Conservation (phyloP, 2,888 invertebrate genomes). For the Iphiclides podalirius region DNA sequence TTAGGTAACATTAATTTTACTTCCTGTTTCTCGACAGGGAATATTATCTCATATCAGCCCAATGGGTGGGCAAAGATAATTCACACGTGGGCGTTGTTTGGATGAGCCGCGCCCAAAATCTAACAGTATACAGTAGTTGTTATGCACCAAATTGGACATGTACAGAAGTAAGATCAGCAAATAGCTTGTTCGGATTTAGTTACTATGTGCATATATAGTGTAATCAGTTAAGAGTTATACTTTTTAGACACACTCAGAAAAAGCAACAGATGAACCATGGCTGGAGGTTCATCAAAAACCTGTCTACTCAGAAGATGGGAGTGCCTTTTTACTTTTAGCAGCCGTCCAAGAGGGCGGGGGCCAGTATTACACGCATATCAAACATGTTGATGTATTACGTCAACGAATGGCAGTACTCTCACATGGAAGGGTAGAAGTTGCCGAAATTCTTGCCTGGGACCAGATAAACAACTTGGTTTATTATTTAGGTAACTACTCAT, state of each 20-base stretch:
- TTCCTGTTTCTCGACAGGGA: slow-evolving; percentile 80
- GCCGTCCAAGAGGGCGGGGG: slow-evolving; percentile 91
- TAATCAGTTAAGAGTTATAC: neutral
- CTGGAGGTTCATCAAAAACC: slow-evolving; percentile 91
- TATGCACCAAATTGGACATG: slow-evolving; percentile 91
- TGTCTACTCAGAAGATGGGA: slow-evolving; percentile 90
- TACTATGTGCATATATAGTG: neutral
- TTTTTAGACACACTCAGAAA: slow-evolving; percentile 87
- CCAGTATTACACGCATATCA: slow-evolving; percentile 93
- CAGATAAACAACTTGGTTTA: slow-evolving; percentile 90
- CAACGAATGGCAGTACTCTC: slow-evolving; percentile 92
- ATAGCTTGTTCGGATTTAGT: neutral
- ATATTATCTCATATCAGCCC: slow-evolving; percentile 94
- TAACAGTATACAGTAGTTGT: slow-evolving; percentile 93
- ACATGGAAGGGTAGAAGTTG: slow-evolving; percentile 92
- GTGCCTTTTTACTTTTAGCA: slow-evolving; percentile 90
- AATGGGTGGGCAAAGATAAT: slow-evolving; percentile 91
- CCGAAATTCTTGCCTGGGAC: slow-evolving; percentile 91
- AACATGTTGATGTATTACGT: slow-evolving; percentile 90
- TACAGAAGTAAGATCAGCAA: slow-evolving; percentile 82
- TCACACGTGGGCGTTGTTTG: slow-evolving; percentile 91
- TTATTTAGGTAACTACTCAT: slow-evolving; percentile 77
- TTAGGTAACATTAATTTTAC: neutral
- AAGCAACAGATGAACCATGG: slow-evolving; percentile 92
- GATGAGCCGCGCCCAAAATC: slow-evolving; percentile 96